Conservation (phyloP, 2,888 invertebrate genomes). For the Nymphalis c-album region DNA sequence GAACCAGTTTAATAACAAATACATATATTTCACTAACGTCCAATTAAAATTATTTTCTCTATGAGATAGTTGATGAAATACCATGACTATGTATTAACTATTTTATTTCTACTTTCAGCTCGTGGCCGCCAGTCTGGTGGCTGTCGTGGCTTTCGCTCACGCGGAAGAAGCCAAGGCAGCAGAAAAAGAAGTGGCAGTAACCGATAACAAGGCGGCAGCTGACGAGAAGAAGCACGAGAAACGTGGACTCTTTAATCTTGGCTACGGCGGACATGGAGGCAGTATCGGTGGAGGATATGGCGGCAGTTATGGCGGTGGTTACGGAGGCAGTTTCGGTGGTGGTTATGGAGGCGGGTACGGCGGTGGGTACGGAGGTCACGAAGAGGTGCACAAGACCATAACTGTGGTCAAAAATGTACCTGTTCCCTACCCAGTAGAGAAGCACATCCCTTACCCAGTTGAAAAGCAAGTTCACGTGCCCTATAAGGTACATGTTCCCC, state of each 20-base stretch:
- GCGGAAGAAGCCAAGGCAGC: conserved; percentile 82
- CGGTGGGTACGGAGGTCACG: conserved; percentile 66
- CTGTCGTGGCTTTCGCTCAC: conserved; percentile 80
- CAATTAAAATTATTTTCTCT: conserved; percentile 1
- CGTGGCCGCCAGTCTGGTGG: conserved; percentile 84
- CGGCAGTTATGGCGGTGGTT: conserved; percentile 51
- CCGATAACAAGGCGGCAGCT: conserved; percentile 78
- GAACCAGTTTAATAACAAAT: conserved; percentile 25
- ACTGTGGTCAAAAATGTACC: conserved; percentile 88
- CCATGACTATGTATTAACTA: conserved; percentile 26
- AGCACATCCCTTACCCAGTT: conserved; percentile 85
- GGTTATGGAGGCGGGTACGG: conserved; percentile 53
- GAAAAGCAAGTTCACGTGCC: conserved; percentile 83
- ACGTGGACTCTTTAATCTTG: conserved; percentile 84
- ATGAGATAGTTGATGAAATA: background rate
- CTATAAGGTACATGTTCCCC: conserved; percentile 84
- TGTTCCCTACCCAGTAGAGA: conserved; percentile 87
- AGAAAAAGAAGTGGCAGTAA: conserved; percentile 81
- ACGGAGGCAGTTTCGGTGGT: conserved; percentile 60
- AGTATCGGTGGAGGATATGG: conserved; percentile 48
- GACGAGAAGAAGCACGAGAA: conserved; percentile 88
- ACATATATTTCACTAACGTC: conserved; percentile 11
- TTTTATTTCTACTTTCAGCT: conserved; percentile 62
- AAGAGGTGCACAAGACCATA: conserved; percentile 84
- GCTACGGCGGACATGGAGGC: conserved; percentile 66